phyloP scores from a whole-genome alignment of 2,888 invertebrate genomes.

The Cryptus armator region DNA sequence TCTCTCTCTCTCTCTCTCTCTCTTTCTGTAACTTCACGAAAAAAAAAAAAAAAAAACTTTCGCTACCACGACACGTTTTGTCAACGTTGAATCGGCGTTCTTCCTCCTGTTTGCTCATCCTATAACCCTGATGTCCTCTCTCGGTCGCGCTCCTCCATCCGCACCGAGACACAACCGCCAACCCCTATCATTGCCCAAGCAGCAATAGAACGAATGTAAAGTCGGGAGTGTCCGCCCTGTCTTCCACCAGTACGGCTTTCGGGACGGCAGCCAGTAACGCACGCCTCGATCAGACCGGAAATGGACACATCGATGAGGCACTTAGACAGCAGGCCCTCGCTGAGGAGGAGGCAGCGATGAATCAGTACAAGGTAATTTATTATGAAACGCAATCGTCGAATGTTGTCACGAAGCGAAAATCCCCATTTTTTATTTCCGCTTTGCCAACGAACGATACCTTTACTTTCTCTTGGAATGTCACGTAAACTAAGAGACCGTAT shows the following conservation, averaged over 20 bases:
- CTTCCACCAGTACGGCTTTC: conserved; percentile 95
- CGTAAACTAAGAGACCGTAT: no score
- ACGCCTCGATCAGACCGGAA: conserved; percentile 89
- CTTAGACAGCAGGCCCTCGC: conserved; percentile 95
- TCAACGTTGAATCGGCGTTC: conserved; percentile 74
- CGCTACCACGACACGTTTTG: conserved; percentile 65
- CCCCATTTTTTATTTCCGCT: background rate
- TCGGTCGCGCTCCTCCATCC: conserved; percentile 66
- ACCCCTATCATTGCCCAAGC: conserved; percentile 82
- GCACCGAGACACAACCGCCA: conserved; percentile 68
- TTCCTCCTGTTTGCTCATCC: conserved; percentile 67
- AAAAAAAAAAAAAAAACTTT: conserved; percentile 43
- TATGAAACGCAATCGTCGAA: background rate
- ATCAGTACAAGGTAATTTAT: conserved; percentile 94
- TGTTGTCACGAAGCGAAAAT: background rate
- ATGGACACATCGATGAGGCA: conserved; percentile 93
- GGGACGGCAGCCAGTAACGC: conserved; percentile 93
- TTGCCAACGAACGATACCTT: background rate
- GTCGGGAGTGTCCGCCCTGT: conserved; percentile 94
- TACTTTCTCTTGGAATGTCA: no score
- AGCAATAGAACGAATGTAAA: conserved; percentile 96
- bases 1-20: conserved; percentile 67
- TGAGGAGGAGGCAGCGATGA: conserved; percentile 98
- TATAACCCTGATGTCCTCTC: conserved; percentile 46
- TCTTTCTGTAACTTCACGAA: conserved; percentile 38